A percentile compares a stretch with the other conserved stretches of the same genome.
Conservation (phyloP, 2,797 vertebrate species). For the Xenentodon cancila region DNA sequence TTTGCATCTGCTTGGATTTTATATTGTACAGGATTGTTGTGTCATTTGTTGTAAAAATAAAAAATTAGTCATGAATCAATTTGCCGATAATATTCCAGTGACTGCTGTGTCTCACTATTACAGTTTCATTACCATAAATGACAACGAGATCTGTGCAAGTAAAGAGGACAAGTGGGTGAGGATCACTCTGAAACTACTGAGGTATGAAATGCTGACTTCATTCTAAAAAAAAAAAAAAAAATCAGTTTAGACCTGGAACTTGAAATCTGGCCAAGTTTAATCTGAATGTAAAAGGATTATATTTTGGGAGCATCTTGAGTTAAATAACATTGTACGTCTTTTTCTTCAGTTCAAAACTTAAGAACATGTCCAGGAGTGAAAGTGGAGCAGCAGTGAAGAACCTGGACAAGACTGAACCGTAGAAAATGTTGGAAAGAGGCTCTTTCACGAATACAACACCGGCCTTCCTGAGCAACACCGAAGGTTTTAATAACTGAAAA, state of each 20-base stretch:
- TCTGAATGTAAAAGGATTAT: no score
- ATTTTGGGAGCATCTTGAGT: no score
- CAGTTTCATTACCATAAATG: slow-evolving; percentile 71
- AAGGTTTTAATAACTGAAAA: slow-evolving; percentile 14
- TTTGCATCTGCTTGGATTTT: no score
- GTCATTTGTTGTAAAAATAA: no score
- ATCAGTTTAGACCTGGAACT: not conserved
- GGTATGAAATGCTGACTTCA: slow-evolving; percentile 55
- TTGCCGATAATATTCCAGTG: not conserved
- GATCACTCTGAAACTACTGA: slow-evolving; percentile 54
- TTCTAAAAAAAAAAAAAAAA: slow-evolving; percentile 1
- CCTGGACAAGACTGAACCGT: not conserved
- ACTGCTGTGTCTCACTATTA: slow-evolving; percentile 19
- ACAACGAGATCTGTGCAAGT: slow-evolving; percentile 60
- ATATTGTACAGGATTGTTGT: no score
- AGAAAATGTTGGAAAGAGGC: not conserved
- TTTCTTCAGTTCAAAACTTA: slow-evolving; percentile 61
- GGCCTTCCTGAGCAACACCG: slow-evolving; percentile 14
- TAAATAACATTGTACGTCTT: not conserved
- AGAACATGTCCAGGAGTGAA: slow-evolving; percentile 49
- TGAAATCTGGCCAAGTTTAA: not conserved
- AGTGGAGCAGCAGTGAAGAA: not conserved
- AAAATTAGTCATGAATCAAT: not conserved
- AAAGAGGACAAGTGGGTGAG: slow-evolving; percentile 72
- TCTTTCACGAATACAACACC: not conserved